These are phyloP conservation scores for Lasius platythorax DNA, from an alignment of 2,888 invertebrate genomes.

Conservation along the genomic window DNA sequence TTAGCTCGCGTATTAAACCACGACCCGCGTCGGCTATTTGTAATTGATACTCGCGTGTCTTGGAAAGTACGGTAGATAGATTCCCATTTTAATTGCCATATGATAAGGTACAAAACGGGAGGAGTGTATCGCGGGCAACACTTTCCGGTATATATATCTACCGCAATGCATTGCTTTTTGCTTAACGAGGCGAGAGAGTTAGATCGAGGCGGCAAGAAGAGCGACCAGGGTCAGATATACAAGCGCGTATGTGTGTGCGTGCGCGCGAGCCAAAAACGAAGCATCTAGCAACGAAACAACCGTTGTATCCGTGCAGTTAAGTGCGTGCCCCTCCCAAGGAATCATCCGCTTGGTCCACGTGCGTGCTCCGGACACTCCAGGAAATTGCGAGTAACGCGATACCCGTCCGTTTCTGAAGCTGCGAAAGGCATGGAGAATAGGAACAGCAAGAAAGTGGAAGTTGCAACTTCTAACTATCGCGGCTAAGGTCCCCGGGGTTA, in stretches of 20 bases:
- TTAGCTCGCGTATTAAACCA: conserved; percentile 54
- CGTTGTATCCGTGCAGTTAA: conserved; percentile 55
- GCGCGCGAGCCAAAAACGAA: conserved; percentile 38
- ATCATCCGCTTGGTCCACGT: conserved; percentile 55
- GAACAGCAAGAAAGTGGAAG: conserved; percentile 58
- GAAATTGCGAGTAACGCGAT: conserved; percentile 76
- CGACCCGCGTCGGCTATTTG: conserved; percentile 30
- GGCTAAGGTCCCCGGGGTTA: conserved; percentile 59
- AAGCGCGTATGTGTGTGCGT: background rate
- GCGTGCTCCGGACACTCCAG: conserved; percentile 67
- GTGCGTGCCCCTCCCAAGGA: conserved; percentile 55
- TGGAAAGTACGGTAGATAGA: conserved; percentile 14
- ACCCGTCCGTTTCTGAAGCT: conserved; percentile 59
- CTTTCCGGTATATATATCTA: conserved; percentile 49
- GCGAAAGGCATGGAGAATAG: conserved; percentile 45
- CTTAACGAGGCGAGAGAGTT: conserved; percentile 48
- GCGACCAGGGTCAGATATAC: background rate
- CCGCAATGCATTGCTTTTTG: conserved; percentile 36
- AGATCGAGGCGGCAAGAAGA: conserved; percentile 4
- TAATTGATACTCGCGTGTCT: conserved; percentile 52
- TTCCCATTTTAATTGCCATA: conserved; percentile 49
- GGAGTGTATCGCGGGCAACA: conserved; percentile 29
- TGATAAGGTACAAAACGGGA: conserved; percentile 49
- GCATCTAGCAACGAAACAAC: conserved; percentile 54
- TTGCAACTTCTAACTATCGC: conserved; percentile 65